A percentile compares a stretch with the other conserved stretches of the same genome.
phyloP scores from a whole-genome alignment of 1,140 invertebrate species.

The Habropoda laboriosa region DNA sequence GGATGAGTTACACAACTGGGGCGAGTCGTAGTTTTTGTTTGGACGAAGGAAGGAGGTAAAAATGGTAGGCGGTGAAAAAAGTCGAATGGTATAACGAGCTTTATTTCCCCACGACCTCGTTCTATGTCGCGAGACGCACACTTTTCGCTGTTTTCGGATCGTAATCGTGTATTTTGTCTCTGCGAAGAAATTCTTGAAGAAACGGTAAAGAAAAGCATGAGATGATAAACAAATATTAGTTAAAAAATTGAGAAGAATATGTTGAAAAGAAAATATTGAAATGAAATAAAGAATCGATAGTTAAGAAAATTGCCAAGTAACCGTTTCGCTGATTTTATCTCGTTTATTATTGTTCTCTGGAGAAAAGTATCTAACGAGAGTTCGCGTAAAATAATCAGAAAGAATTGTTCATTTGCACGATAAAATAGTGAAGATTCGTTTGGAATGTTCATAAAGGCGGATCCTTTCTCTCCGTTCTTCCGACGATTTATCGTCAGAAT shows the following conservation, averaged over 20 bases:
- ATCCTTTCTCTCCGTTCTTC: conserved; percentile 27
- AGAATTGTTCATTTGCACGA: background rate
- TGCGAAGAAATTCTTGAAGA: background rate
- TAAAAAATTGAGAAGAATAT: background rate
- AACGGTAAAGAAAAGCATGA: too few species aligned
- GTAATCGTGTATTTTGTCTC: background rate
- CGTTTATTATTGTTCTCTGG: too few species aligned
- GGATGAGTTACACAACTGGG: conserved; percentile 6
- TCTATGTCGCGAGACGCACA: background rate
- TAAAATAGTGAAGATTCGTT: background rate
- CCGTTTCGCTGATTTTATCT: too few species aligned
- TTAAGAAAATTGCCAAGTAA: too few species aligned
- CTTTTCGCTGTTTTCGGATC: background rate
- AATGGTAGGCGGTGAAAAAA: background rate
- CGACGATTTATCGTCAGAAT: conserved; percentile 35
- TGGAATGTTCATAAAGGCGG: conserved; percentile 12
- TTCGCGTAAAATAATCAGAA: background rate
- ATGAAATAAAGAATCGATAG: too few species aligned
- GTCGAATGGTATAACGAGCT: conserved; percentile 9
- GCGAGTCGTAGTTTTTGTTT: conserved; percentile 11
- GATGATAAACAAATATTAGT: too few species aligned
- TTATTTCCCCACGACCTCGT: conserved; percentile 3
- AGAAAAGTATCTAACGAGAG: background rate
- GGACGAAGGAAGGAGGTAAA: too few species aligned
- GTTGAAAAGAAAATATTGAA: too few species aligned